phyloP scores from a whole-genome alignment of 2,888 invertebrate species.

The Agrilus cyanescens region DNA sequence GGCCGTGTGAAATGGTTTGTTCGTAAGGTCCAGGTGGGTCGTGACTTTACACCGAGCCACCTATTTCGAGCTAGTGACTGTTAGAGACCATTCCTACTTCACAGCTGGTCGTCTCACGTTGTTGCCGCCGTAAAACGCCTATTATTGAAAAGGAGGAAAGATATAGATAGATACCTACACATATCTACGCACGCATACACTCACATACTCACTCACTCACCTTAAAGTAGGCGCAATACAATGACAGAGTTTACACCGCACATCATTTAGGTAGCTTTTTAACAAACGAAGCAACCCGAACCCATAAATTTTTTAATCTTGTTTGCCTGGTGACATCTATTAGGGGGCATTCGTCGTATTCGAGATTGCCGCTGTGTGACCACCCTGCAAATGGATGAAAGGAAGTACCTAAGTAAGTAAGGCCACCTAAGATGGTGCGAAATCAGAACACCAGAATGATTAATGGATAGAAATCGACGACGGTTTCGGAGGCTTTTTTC shows the following conservation, averaged over 20 bases:
- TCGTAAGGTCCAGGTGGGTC: constrained; percentile 18
- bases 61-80: too few species aligned
- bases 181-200: too few species aligned
- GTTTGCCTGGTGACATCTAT: constrained; percentile 24
- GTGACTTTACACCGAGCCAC: constrained; percentile 11
- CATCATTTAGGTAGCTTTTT: constrained; percentile 15
- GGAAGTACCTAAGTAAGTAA: too few species aligned
- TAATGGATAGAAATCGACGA: too few species aligned
- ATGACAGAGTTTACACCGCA: constrained; percentile 17
- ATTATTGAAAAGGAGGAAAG: too few species aligned
- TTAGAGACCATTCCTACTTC: neutral
- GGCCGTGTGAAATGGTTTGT: constrained; percentile 21
- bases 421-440: too few species aligned
- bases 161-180: too few species aligned
- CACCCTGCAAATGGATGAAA: too few species aligned
- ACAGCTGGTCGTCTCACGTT: neutral
- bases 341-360: constrained; percentile 9
- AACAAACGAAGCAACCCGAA: constrained; percentile 12
- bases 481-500: too few species aligned
- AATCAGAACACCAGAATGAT: too few species aligned
- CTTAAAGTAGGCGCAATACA: constrained; percentile 12
- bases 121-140: neutral
- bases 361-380: too few species aligned
- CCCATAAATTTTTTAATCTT: constrained; percentile 20
- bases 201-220: neutral